A percentile compares a stretch with the other conserved stretches of the same genome.
Evolutionary conservation across 2,113 vertebrate species (phyloP).

Genomic region (Aspidoscelis tigris): DNA sequence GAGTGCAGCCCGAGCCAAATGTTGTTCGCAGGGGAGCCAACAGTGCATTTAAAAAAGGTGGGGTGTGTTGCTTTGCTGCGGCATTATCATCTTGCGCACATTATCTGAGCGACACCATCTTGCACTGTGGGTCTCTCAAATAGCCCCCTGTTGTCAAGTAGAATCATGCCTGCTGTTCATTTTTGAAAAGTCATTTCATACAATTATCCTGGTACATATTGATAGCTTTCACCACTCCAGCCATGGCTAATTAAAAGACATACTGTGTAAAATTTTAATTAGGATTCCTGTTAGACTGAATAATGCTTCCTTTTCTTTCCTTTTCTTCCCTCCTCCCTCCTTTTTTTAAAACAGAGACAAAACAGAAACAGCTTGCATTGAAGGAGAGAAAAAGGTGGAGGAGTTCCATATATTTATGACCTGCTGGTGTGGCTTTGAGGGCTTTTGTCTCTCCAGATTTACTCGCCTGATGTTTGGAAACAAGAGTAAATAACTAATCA

Average conservation of each 20-base stretch:
- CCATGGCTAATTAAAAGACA: conserved; percentile 77
- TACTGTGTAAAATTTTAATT: conserved; percentile 80
- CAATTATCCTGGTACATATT: conserved; percentile 77
- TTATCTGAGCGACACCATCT: conserved; percentile 66
- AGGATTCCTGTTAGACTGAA: conserved; percentile 71
- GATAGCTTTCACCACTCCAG: conserved; percentile 73
- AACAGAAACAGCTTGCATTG: conserved; percentile 11
- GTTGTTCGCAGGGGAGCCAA: conserved; percentile 57
- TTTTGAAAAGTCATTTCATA: conserved; percentile 69
- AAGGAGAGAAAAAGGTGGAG: not conserved
- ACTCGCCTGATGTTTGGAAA: conserved; percentile 54
- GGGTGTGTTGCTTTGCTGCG: conserved; percentile 60
- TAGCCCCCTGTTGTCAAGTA: conserved; percentile 67
- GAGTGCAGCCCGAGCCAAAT: conserved; percentile 62
- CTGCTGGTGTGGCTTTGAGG: conserved; percentile 55
- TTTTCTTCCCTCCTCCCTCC: not conserved
- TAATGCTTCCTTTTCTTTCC: conserved; percentile 44
- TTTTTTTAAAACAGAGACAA: conserved; percentile 28
- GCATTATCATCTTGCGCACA: conserved; percentile 67
- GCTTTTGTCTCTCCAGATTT: conserved; percentile 58
- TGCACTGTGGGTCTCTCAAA: conserved; percentile 66
- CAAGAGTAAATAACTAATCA: conserved; percentile 35
- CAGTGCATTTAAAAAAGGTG: conserved; percentile 63
- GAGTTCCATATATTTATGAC: conserved; percentile 57
- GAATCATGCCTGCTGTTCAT: conserved; percentile 65